Percentiles rank a stretch among this genome's conserved stretches.
These are phyloP conservation scores for Grantiella picta DNA, from an alignment of 2,113 vertebrate genomes.

Conservation along the genomic window DNA sequence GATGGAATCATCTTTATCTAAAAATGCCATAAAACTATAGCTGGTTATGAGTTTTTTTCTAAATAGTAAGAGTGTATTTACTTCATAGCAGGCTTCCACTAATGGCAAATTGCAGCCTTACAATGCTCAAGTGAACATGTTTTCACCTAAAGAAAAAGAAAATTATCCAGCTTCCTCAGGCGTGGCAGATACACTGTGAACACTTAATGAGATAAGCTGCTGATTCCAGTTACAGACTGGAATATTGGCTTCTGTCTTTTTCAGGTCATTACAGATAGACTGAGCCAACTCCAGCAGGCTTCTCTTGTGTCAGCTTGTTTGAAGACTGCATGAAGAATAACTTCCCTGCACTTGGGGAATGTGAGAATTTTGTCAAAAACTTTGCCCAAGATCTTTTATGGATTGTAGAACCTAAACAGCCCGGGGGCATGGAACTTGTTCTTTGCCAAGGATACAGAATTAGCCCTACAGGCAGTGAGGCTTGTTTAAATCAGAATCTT, in stretches of 20 bases:
- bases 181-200: background rate
- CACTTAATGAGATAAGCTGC: slow-evolving; percentile 1
- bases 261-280: background rate
- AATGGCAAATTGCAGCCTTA: background rate
- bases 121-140: background rate
- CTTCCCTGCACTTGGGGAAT: background rate
- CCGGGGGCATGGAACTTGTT: background rate
- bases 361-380: background rate
- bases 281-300: background rate
- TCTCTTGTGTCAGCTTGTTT: slow-evolving; percentile 38
- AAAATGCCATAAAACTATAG: background rate
- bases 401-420: background rate
- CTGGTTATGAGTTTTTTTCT: background rate
- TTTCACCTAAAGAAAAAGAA: background rate
- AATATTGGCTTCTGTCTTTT: slow-evolving; percentile 15
- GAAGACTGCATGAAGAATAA: background rate
- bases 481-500: background rate
- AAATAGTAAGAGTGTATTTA: background rate
- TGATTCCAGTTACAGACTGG: background rate
- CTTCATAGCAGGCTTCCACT: background rate
- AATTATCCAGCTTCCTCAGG: background rate
- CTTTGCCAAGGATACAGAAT: background rate
- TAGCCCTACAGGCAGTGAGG: background rate
- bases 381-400: background rate
- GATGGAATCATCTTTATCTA: background rate